Evolutionary conservation across 2,113 vertebrate species (phyloP).

Genomic region (Okapia johnstoni): DNA sequence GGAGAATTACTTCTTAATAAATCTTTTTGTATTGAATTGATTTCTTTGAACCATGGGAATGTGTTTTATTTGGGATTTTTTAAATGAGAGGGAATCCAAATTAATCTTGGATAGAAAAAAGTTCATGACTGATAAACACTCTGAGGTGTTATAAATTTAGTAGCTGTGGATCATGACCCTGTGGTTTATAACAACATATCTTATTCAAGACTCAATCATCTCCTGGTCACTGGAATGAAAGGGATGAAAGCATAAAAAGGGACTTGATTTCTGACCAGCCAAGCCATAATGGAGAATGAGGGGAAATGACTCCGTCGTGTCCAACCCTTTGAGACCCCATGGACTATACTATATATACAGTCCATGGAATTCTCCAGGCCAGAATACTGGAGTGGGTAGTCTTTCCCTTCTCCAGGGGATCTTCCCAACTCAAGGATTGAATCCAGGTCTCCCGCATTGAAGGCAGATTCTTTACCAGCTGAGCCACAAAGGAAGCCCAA

Average conservation of each 20-base stretch:
- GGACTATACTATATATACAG: neutral
- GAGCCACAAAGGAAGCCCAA: neutral
- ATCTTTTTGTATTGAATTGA: neutral
- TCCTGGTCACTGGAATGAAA: neutral
- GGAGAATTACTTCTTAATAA: neutral
- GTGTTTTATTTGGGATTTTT: neutral
- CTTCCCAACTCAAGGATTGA: neutral
- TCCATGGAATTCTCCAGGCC: neutral
- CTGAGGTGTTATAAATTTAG: neutral
- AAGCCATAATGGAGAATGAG: neutral
- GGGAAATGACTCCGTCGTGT: neutral
- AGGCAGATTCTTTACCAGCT: neutral
- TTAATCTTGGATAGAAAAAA: neutral
- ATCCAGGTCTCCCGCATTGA: neutral
- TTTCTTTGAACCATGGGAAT: neutral
- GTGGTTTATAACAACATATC: neutral
- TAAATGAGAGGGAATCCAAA: neutral
- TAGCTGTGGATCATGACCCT: neutral
- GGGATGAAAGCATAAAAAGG: neutral
- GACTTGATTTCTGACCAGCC: neutral
- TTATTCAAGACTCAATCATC: neutral
- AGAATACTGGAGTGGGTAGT: neutral
- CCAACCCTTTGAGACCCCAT: neutral
- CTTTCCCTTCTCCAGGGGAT: neutral
- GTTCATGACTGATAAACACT: neutral